Conservation (phyloP, 2,797 vertebrate genomes). For the Capromys pilorides region DNA sequence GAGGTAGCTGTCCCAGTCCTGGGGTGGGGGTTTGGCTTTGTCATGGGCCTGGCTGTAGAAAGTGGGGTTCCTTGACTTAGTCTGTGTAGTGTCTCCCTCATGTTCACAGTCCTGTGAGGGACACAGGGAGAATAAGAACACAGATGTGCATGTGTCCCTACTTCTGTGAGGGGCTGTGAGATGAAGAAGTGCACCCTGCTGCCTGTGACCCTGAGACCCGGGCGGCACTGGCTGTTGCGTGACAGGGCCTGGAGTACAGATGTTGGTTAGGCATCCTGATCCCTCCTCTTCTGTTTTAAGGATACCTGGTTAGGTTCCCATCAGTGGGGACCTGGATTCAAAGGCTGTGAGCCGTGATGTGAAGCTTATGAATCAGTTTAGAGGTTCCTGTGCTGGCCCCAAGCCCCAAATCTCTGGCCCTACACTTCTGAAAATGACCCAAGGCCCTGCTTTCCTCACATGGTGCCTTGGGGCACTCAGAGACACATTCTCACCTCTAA, state of each 20-base stretch:
- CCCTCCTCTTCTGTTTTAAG: neutral
- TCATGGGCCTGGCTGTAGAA: neutral
- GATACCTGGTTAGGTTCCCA: neutral
- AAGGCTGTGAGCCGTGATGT: neutral
- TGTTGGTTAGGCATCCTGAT: neutral
- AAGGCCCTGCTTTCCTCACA: neutral
- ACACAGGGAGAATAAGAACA: neutral
- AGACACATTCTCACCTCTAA: neutral
- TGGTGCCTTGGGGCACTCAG: neutral
- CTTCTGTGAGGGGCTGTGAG: neutral
- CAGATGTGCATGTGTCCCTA: neutral
- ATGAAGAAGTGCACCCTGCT: neutral
- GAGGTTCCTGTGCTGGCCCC: neutral
- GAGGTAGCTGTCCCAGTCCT: neutral
- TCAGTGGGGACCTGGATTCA: neutral
- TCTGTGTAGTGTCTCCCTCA: neutral
- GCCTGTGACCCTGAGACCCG: neutral
- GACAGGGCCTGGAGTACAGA: neutral
- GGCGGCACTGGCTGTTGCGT: neutral
- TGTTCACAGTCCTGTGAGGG: neutral
- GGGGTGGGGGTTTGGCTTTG: neutral
- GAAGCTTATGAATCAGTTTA: neutral
- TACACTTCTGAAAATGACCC: neutral
- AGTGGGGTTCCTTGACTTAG: neutral
- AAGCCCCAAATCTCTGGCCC: neutral